phyloP scores from a whole-genome alignment of 1,140 invertebrate genomes.

The Caenorhabditis briggsae region DNA sequence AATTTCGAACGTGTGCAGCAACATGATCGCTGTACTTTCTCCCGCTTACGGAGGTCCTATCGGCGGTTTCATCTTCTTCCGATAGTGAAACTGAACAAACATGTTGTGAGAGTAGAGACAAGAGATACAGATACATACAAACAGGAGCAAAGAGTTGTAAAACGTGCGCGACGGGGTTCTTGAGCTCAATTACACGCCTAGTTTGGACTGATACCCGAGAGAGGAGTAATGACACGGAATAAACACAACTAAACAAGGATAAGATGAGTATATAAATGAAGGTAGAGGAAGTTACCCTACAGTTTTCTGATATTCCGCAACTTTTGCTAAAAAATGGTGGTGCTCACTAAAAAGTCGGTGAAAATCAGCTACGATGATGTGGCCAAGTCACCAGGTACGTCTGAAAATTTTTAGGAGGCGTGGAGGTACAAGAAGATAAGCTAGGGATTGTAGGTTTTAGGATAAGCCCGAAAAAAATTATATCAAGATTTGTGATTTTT shows the following conservation, averaged over 20 bases:
- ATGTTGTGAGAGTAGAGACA: slow-evolving; percentile 2
- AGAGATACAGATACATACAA: slow-evolving; percentile 2
- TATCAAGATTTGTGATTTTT: too few species aligned
- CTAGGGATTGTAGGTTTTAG: too few species aligned
- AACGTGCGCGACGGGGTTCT: slow-evolving; percentile 35
- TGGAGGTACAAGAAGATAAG: too few species aligned
- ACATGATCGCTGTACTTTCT: slow-evolving; percentile 39
- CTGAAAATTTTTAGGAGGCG: too few species aligned
- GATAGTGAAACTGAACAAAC: slow-evolving; percentile 55
- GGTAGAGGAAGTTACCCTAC: neutral
- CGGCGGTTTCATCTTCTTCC: slow-evolving; percentile 1
- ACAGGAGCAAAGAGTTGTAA: slow-evolving; percentile 12
- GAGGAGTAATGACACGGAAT: slow-evolving; percentile 7
- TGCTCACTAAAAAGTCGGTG: slow-evolving; percentile 27
- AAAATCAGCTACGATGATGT: slow-evolving; percentile 27
- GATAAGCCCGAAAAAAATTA: too few species aligned
- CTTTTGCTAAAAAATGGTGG: slow-evolving; percentile 4
- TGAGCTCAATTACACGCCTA: slow-evolving; percentile 47
- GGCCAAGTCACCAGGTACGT: slow-evolving; percentile 23
- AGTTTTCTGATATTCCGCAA: too few species aligned
- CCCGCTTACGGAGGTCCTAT: neutral
- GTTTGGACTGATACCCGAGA: neutral
- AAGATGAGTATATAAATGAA: neutral
- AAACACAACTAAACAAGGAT: neutral
- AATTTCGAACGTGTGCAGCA: slow-evolving; percentile 16